phyloP scores from a whole-genome alignment of 64 coral and sea anemone species.

The Dendrophyllia cribrosa region DNA sequence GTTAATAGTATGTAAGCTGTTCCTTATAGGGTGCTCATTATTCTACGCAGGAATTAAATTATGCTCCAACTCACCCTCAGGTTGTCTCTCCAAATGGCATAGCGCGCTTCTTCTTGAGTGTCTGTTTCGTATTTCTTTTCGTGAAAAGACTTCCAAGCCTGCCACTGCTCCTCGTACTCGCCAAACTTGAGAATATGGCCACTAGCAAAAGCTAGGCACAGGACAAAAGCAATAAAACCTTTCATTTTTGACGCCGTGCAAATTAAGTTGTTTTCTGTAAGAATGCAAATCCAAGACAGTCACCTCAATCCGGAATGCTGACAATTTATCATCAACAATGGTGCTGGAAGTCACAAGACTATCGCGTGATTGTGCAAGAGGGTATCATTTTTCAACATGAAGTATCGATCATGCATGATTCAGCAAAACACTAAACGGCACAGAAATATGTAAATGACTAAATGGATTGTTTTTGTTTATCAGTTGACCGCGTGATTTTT shows the following conservation, averaged over 20 bases:
- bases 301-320: background rate
- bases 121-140: slow-evolving; percentile 62
- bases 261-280: background rate
- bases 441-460: too few relatives aligned
- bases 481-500: too few relatives aligned
- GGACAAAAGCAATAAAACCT: slow-evolving; percentile 11
- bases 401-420: background rate
- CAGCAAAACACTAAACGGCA: background rate
- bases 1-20: too few relatives aligned
- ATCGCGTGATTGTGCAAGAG: background rate
- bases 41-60: background rate
- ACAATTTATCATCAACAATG: background rate
- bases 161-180: slow-evolving; percentile 65
- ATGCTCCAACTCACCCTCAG: slow-evolving; percentile 39
- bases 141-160: slow-evolving; percentile 82
- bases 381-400: background rate
- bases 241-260: background rate
- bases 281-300: background rate
- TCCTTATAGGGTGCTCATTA: too few relatives aligned
- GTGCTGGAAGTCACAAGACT: slow-evolving; percentile 10
- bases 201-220: slow-evolving; percentile 43
- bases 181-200: slow-evolving; percentile 40
- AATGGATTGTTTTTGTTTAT: too few relatives aligned
- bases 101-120: slow-evolving; percentile 62
- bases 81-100: slow-evolving; percentile 86